These are phyloP conservation scores for Rhinichthys osculus DNA, from an alignment of 2,797 vertebrate genomes.

Conservation along the genomic window DNA sequence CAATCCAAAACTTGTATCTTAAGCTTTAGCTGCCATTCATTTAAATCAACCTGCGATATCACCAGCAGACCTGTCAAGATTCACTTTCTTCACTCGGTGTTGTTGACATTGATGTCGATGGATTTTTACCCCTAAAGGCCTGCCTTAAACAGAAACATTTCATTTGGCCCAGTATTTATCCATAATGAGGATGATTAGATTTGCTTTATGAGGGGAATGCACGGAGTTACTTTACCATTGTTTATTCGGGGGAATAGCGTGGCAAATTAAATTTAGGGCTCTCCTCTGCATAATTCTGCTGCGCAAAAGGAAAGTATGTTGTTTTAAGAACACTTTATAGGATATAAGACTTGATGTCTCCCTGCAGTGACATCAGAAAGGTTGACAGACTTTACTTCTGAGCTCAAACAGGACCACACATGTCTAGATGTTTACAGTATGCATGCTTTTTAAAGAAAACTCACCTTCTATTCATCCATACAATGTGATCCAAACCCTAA, in stretches of 20 bases:
- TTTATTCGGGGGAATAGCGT: slow-evolving; percentile 35
- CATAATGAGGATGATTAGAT: slow-evolving; percentile 36
- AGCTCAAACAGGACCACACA: slow-evolving; percentile 26
- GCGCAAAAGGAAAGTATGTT: slow-evolving; percentile 12
- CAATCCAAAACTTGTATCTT: slow-evolving; percentile 10
- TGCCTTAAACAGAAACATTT: slow-evolving; percentile 50
- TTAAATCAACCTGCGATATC: slow-evolving; percentile 16
- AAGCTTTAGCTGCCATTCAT: neutral
- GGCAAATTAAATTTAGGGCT: slow-evolving; percentile 39
- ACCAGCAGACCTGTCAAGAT: slow-evolving; percentile 25
- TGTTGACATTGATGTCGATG: slow-evolving; percentile 41
- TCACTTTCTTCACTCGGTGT: slow-evolving; percentile 16
- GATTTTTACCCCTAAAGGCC: slow-evolving; percentile 45
- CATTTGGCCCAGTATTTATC: slow-evolving; percentile 35
- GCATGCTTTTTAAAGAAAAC: slow-evolving; percentile 28
- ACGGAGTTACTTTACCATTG: slow-evolving; percentile 32
- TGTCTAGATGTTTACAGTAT: slow-evolving; percentile 33
- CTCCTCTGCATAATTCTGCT: slow-evolving; percentile 27
- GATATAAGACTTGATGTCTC: slow-evolving; percentile 30
- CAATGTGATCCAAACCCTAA: neutral
- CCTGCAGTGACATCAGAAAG: slow-evolving; percentile 10
- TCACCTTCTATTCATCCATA: slow-evolving; percentile 16
- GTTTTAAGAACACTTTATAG: slow-evolving; percentile 34
- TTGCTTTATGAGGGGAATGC: slow-evolving; percentile 41
- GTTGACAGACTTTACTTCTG: slow-evolving; percentile 2